A percentile compares a stretch with the other conserved stretches of the same genome.
phyloP scores from a whole-genome alignment of 2,888 invertebrate genomes.

The Athalia cordata region DNA sequence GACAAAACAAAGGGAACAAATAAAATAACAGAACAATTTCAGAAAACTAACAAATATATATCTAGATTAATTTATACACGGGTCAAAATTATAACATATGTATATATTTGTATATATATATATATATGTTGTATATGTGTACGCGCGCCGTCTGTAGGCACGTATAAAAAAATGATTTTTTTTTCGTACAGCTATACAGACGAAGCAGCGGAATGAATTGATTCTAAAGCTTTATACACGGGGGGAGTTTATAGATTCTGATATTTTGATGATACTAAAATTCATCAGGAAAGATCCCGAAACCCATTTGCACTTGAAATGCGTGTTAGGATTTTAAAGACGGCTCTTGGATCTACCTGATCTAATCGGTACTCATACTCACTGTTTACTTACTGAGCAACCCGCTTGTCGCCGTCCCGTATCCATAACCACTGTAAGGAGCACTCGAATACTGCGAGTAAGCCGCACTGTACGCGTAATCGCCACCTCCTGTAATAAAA shows the following conservation, averaged over 20 bases:
- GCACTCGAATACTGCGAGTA: slow-evolving; percentile 87
- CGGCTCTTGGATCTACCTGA: slow-evolving; percentile 55
- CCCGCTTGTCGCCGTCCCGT: slow-evolving; percentile 80
- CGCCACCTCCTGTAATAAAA: slow-evolving; percentile 78
- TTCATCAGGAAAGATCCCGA: slow-evolving; percentile 22
- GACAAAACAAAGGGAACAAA: background rate
- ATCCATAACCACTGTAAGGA: slow-evolving; percentile 81
- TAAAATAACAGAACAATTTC: background rate
- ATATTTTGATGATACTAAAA: too few relatives aligned
- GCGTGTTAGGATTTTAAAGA: slow-evolving; percentile 3
- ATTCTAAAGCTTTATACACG: too few relatives aligned
- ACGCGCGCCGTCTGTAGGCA: too few relatives aligned
- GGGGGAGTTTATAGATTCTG: too few relatives aligned
- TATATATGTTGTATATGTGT: too few relatives aligned
- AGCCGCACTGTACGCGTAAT: slow-evolving; percentile 84
- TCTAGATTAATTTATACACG: background rate
- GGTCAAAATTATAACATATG: background rate
- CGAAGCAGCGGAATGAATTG: too few relatives aligned
- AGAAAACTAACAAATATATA: background rate
- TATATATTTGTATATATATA: too few relatives aligned
- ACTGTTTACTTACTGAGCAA: slow-evolving; percentile 83
- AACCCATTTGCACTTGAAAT: slow-evolving; percentile 26
- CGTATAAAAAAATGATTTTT: too few relatives aligned
- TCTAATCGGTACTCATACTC: slow-evolving; percentile 76
- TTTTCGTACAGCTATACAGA: too few relatives aligned